A percentile compares a stretch with the other conserved stretches of the same genome.
phyloP scores from a whole-genome alignment of 2,888 invertebrate species.

The Ochropleura leucogaster region DNA sequence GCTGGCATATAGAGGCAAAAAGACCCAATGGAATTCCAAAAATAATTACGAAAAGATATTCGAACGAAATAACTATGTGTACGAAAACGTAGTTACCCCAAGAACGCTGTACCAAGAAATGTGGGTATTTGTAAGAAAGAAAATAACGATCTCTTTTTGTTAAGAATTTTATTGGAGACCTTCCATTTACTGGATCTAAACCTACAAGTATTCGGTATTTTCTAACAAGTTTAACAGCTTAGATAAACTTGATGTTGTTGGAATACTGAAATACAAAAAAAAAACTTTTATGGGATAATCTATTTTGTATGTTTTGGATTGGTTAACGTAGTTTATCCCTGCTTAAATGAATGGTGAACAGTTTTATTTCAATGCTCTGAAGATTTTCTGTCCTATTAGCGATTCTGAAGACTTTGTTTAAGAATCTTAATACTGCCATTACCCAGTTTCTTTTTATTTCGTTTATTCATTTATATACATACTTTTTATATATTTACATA shows the following conservation, averaged over 20 bases:
- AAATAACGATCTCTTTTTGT: constrained; percentile 30
- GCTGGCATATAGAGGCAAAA: constrained; percentile 20
- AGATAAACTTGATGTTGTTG: constrained; percentile 17
- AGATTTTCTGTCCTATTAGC: background rate
- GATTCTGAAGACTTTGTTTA: background rate
- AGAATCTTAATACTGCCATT: background rate
- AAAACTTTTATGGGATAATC: constrained; percentile 19
- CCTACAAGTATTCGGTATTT: constrained; percentile 19
- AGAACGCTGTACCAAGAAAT: constrained; percentile 18
- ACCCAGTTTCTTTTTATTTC: too few species aligned
- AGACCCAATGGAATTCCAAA: constrained; percentile 29
- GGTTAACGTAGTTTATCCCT: background rate
- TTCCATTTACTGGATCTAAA: constrained; percentile 20
- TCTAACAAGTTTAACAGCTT: constrained; percentile 17
- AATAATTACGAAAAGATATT: constrained; percentile 41
- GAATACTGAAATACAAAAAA: constrained; percentile 6
- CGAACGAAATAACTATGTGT: constrained; percentile 46
- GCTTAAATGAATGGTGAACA: background rate
- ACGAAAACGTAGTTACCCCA: constrained; percentile 10
- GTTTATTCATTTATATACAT: too few species aligned
- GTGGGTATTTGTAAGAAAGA: constrained; percentile 7
- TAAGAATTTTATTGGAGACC: constrained; percentile 28
- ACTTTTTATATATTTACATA: too few species aligned
- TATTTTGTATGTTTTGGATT: constrained; percentile 7
- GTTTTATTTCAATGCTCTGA: background rate